Evolutionary conservation across 1,140 invertebrate species (phyloP).

Genomic region (Trichogramma pretiosum): DNA sequence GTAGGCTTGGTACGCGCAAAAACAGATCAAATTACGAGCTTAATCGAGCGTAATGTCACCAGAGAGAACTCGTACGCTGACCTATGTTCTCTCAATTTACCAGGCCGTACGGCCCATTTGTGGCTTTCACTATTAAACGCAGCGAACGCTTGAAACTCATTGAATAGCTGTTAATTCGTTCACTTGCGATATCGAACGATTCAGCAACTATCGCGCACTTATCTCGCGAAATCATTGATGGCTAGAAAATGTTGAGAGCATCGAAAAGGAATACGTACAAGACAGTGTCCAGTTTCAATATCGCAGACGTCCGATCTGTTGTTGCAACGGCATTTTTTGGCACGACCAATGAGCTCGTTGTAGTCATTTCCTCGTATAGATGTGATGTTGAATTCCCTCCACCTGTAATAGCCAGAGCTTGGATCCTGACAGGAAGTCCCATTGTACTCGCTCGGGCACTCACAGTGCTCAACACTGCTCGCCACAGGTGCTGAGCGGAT

Average conservation of each 20-base stretch:
- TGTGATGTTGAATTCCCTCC: conserved; percentile 46
- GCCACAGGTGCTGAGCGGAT: conserved; percentile 59
- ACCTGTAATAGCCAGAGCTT: conserved; percentile 74
- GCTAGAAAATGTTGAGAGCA: too few relatives aligned
- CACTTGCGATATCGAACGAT: too few relatives aligned
- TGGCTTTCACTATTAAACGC: too few relatives aligned
- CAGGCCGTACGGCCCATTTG: neutral
- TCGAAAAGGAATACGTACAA: conserved; percentile 47
- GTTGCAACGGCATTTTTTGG: conserved; percentile 74
- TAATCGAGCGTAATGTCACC: conserved; percentile 3
- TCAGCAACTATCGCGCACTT: too few relatives aligned
- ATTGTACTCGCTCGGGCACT: conserved; percentile 71
- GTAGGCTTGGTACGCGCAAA: neutral
- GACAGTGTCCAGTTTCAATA: conserved; percentile 75
- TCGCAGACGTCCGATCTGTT: conserved; percentile 71
- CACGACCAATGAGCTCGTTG: conserved; percentile 70
- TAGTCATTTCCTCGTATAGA: conserved; percentile 48
- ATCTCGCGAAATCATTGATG: too few relatives aligned
- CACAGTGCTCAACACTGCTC: conserved; percentile 70
- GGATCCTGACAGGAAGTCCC: conserved; percentile 82
- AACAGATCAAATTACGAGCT: neutral
- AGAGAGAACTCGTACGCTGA: too few relatives aligned
- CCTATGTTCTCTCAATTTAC: conserved; percentile 1
- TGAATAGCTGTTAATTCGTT: too few relatives aligned
- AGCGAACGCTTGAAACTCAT: too few relatives aligned